Evolutionary conservation across 2,797 vertebrate genomes (phyloP).

Genomic region (Rhinatrema bivittatum): DNA sequence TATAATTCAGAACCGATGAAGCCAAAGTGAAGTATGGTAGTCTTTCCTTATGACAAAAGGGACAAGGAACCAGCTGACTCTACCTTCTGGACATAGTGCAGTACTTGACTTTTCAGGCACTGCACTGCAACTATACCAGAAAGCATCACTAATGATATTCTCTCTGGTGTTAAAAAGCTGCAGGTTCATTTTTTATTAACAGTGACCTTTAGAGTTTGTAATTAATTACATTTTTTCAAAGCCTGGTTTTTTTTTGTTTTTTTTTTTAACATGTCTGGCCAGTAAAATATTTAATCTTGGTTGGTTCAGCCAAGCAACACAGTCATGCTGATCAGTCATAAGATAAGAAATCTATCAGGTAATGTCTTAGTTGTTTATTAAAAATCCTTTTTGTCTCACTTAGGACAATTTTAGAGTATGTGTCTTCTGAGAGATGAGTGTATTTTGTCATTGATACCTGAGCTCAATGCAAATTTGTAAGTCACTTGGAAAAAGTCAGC

Average conservation of each 20-base stretch:
- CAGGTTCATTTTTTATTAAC: conserved; percentile 34
- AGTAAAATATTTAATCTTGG: neutral
- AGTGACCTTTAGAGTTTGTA: conserved; percentile 17
- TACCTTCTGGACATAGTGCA: conserved; percentile 4
- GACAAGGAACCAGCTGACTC: neutral
- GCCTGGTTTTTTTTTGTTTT: too few relatives aligned
- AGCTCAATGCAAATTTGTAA: too few relatives aligned
- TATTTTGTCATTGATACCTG: too few relatives aligned
- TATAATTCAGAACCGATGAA: conserved; percentile 21
- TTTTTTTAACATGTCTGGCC: neutral
- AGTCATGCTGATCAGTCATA: too few relatives aligned
- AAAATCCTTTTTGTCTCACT: too few relatives aligned
- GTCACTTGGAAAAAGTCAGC: too few relatives aligned
- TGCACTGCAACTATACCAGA: conserved; percentile 6
- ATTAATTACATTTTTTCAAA: conserved; percentile 23
- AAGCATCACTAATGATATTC: conserved; percentile 26
- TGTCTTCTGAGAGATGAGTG: too few relatives aligned
- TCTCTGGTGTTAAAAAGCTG: conserved; percentile 18
- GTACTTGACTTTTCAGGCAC: conserved; percentile 10
- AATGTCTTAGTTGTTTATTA: too few relatives aligned
- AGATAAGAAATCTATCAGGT: too few relatives aligned
- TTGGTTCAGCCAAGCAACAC: too few relatives aligned
- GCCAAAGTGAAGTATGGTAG: conserved; percentile 16
- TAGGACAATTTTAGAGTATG: too few relatives aligned
- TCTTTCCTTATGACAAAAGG: conserved; percentile 7